phyloP scores from a whole-genome alignment of 2,113 vertebrate genomes.

The Mixornis gularis region DNA sequence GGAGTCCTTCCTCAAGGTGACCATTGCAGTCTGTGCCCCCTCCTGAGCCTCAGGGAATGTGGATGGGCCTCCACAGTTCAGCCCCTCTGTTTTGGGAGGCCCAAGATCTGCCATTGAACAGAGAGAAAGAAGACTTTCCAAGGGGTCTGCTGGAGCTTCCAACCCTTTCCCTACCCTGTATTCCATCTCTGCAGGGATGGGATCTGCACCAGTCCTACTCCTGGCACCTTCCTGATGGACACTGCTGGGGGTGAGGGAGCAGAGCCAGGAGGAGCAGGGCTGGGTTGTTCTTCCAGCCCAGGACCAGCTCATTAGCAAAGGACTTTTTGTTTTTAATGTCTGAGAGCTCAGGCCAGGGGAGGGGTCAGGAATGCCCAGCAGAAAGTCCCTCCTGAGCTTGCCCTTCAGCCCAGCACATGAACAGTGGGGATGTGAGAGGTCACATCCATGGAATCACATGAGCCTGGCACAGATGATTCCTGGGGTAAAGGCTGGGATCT shows the following conservation, averaged over 20 bases:
- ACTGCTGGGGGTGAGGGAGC: neutral
- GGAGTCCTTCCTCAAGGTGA: neutral
- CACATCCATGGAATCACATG: neutral
- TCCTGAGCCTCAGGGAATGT: neutral
- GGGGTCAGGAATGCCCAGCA: neutral
- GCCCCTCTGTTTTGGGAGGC: neutral
- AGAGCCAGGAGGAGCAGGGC: neutral
- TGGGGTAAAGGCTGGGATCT: neutral
- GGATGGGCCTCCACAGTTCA: neutral
- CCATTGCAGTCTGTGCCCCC: neutral
- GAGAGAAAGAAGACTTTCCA: neutral
- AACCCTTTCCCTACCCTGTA: neutral
- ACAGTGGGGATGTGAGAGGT: neutral
- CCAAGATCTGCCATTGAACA: accelerated
- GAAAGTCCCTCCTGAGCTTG: neutral
- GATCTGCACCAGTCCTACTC: neutral
- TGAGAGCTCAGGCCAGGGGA: neutral
- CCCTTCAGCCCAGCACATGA: neutral
- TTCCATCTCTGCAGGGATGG: neutral
- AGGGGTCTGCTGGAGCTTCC: neutral
- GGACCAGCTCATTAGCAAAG: neutral
- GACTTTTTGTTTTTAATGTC: neutral
- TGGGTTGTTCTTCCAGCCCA: neutral
- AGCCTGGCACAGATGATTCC: neutral
- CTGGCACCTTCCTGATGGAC: neutral